Base-by-base conservation (phyloP, 2,113 vertebrate genomes). In the Trichechus manatus region DNA sequence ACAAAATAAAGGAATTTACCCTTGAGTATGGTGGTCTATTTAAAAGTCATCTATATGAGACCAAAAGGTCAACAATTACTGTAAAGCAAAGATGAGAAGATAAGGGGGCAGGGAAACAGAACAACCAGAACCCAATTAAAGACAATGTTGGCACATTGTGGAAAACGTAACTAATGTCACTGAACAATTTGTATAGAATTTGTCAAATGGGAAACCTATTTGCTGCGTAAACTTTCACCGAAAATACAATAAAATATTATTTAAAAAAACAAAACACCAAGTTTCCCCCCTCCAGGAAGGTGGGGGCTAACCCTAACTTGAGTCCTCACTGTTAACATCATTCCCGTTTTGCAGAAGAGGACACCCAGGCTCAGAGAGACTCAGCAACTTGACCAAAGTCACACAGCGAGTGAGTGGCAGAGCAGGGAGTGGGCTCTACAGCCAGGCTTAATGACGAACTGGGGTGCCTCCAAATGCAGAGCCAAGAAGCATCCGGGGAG, bases 391-490 rank as follows among this genome's bases (percentile, higher is more conserved):
- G 10, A 78, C 88, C 81, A 33, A 33, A 75, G 56, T 31, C 66
- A 53, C 93, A 77, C 23, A 36, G 77, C 22, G 0, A 27, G 68
- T 5, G 11, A 33, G 33, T 0, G 39, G 66, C 72, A 44, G 25
- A 42, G 20, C 72, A 9, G 1, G 5, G 5, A 44, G 19, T 33
- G 39, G 70, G 53, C 31, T 31, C 5, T 20, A 14, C n/a, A 78
- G 3, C n/a, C 20, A 8, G 3, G 19, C 4, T 29, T 19, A 6
- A 0, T 29, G 36, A 29, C 0, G 13, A 59, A 39, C 59, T 1
- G 3, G 9, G 11, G 10, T 6, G 19, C 15, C 31, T 66, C 53
- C 68, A 47, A 47, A 68, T 27, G 22, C 33, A 29, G 68, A 20
- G 17, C 80, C 36, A 31, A 4, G 11, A 25, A 50, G 29, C 66